Conservation (phyloP, 2,113 vertebrate genomes). For the Oncorhynchus nerka region DNA sequence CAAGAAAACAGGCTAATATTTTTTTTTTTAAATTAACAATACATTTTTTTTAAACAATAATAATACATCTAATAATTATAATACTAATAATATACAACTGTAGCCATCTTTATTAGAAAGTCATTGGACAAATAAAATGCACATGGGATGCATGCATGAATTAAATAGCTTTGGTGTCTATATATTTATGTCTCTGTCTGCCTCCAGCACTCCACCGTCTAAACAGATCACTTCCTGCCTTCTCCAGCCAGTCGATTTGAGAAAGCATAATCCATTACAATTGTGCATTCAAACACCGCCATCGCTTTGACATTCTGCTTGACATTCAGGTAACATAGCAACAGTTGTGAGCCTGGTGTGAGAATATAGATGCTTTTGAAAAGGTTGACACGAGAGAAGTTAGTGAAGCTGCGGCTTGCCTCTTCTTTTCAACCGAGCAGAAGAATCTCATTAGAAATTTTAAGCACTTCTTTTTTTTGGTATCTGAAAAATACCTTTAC, state of each 20-base stretch:
- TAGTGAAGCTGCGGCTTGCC: slow-evolving; percentile 26
- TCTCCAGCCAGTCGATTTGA: neutral
- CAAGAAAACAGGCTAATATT: slow-evolving; percentile 27
- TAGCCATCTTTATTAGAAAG: neutral
- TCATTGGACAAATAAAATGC: neutral
- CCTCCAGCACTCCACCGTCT: neutral
- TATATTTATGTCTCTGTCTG: neutral
- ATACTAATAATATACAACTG: neutral
- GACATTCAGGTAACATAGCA: slow-evolving; percentile 79
- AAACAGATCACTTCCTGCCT: neutral
- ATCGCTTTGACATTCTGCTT: slow-evolving; percentile 71
- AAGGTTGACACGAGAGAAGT: slow-evolving; percentile 71
- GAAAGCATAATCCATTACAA: slow-evolving; percentile 32
- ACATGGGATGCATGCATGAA: neutral
- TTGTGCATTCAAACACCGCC: slow-evolving; percentile 51
- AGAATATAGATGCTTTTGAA: slow-evolving; percentile 74
- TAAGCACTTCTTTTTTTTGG: slow-evolving; percentile 55
- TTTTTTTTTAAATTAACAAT: too few relatives aligned
- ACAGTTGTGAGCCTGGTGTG: slow-evolving; percentile 65
- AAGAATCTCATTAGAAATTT: slow-evolving; percentile 70
- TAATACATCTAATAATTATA: slow-evolving; percentile 28
- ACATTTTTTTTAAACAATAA: too few relatives aligned
- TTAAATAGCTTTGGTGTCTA: neutral
- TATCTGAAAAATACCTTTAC: slow-evolving; percentile 70
- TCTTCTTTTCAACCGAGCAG: slow-evolving; percentile 51